Conservation (phyloP, 2,888 invertebrate genomes). For the Ferdinandea cuprea region DNA sequence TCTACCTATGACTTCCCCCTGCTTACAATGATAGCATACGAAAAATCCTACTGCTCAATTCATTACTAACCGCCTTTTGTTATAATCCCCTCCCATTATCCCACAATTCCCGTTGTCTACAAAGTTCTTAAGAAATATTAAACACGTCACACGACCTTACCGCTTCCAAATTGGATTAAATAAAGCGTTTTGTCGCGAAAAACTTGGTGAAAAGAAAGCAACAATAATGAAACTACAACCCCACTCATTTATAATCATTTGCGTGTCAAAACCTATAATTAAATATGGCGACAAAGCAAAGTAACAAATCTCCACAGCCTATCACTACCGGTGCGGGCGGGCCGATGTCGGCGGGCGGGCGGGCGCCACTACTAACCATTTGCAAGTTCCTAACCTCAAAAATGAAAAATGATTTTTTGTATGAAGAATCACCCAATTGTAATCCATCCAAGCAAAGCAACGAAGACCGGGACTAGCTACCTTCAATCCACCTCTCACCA, state of each 20-base stretch:
- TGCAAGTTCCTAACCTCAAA: conserved; percentile 29
- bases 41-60: too few relatives aligned
- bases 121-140: too few relatives aligned
- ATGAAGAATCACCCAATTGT: conserved; percentile 65
- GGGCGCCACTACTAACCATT: conserved; percentile 14
- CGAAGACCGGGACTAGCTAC: conserved; percentile 58
- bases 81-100: too few relatives aligned
- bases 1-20: too few relatives aligned
- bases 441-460: conserved; percentile 41
- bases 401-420: conserved; percentile 66
- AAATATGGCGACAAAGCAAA: conserved; percentile 50
- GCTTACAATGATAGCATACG: too few relatives aligned
- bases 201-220: not conserved
- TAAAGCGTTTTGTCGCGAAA: conserved; percentile 14
- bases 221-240: conserved; percentile 1
- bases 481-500: conserved; percentile 48
- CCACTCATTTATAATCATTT: conserved; percentile 55
- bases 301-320: not conserved
- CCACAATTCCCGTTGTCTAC: too few relatives aligned
- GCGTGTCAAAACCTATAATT: conserved; percentile 65
- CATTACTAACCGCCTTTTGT: too few relatives aligned
- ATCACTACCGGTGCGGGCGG: not conserved
- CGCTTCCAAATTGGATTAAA: conserved; percentile 18
- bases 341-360: too few relatives aligned
- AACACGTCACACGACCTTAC: too few relatives aligned